Conservation (phyloP, 2,888 invertebrate genomes). For the Danaus chrysippus region DNA sequence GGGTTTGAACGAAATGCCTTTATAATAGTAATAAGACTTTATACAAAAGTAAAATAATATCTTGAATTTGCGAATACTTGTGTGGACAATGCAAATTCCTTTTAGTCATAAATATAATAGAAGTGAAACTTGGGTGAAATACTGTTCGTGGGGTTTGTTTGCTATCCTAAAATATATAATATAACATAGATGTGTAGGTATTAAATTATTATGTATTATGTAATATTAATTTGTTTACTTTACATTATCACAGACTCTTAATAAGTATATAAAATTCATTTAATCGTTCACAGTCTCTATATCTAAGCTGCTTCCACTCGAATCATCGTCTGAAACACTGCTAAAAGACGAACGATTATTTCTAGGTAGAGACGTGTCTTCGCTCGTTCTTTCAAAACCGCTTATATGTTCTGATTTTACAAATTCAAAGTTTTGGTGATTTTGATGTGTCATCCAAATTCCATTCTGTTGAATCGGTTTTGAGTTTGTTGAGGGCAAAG, state of each 20-base stretch:
- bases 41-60: too few species aligned
- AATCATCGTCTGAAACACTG: constrained; percentile 32
- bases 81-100: too few species aligned
- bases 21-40: too few species aligned
- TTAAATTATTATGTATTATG: too few species aligned
- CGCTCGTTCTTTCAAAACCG: neutral
- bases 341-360: constrained; percentile 9
- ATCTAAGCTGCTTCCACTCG: constrained; percentile 46
- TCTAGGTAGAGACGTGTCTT: constrained; percentile 1
- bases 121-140: too few species aligned
- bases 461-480: constrained; percentile 12
- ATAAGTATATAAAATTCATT: neutral
- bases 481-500: constrained; percentile 53
- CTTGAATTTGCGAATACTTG: too few species aligned
- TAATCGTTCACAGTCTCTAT: constrained; percentile 45
- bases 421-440: neutral
- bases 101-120: too few species aligned
- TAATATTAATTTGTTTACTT: too few species aligned
- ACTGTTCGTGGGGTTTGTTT: too few species aligned
- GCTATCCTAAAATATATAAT: too few species aligned
- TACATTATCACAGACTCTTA: neutral
- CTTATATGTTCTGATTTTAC: neutral
- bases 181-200: too few species aligned
- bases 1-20: too few species aligned
- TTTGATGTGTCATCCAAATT: constrained; percentile 16